Conservation (phyloP, 2,888 invertebrate species). For the Phrixothrix hirtus region DNA sequence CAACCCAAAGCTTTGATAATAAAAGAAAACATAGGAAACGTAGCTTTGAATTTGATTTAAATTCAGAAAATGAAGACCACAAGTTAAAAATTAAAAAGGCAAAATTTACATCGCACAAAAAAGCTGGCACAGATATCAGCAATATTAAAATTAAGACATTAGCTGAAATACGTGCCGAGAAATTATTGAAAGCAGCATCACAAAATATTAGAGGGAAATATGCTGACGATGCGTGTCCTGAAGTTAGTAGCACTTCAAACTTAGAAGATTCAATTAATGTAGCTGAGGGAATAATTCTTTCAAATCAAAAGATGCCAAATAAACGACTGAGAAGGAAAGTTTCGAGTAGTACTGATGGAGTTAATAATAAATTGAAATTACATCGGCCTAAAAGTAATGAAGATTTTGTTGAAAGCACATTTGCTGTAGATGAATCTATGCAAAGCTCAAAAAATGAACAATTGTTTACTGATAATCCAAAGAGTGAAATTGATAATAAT, state of each 20-base stretch:
- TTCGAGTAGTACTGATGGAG: slow-evolving; percentile 14
- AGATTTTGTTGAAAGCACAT: slow-evolving; percentile 13
- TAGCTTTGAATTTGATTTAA: slow-evolving; percentile 12
- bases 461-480: background rate
- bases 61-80: slow-evolving; percentile 10
- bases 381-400: slow-evolving; percentile 3
- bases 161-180: slow-evolving; percentile 53
- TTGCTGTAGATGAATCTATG: background rate
- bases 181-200: slow-evolving; percentile 3
- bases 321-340: slow-evolving; percentile 19
- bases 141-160: slow-evolving; percentile 54
- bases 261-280: slow-evolving; percentile 23
- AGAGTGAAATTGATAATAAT: background rate
- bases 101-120: slow-evolving; percentile 16
- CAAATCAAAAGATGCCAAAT: slow-evolving; percentile 4
- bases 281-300: slow-evolving; percentile 2
- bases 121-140: slow-evolving; percentile 28
- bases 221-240: slow-evolving; percentile 26
- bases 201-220: slow-evolving; percentile 1
- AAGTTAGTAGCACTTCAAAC: slow-evolving; percentile 46
- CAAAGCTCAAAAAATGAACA: background rate
- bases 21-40: slow-evolving; percentile 45
- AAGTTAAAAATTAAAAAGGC: slow-evolving; percentile 15
- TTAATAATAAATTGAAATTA: slow-evolving; percentile 28
- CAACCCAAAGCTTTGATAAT: slow-evolving; percentile 54